Percentiles rank a stretch among this genome's conserved stretches.
Conservation (phyloP, 2,888 invertebrate genomes). For the Notodonta dromedarius region DNA sequence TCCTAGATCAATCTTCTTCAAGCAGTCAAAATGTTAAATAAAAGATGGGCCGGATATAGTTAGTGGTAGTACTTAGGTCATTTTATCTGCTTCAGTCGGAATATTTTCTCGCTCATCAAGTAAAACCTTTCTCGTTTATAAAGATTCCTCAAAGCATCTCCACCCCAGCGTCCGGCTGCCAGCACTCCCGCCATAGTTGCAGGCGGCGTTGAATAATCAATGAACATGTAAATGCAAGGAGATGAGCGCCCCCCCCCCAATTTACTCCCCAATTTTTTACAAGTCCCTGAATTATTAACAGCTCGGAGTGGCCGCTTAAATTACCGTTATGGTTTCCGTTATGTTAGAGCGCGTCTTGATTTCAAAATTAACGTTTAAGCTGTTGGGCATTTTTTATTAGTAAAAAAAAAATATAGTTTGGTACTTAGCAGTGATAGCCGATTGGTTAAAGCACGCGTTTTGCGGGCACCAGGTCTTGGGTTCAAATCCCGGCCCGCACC, state of each 20-base stretch:
- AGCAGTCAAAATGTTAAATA: no score
- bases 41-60: no score
- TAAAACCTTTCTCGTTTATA: not conserved
- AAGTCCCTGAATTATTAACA: constrained; percentile 72
- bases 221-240: constrained; percentile 70
- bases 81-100: no score
- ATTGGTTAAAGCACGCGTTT: no score
- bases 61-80: no score
- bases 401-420: no score
- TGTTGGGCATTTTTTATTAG: no score
- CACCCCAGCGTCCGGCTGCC: not conserved
- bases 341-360: constrained; percentile 22
- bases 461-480: no score
- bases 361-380: constrained; percentile 4
- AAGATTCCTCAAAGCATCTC: not conserved
- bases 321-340: constrained; percentile 64
- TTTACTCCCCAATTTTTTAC: constrained; percentile 69
- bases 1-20: no score
- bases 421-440: no score
- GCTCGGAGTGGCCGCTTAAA: constrained; percentile 61
- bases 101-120: not conserved
- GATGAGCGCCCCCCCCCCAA: constrained; percentile 55
- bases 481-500: no score
- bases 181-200: constrained; percentile 17
- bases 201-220: constrained; percentile 63